Percentiles rank a stretch among this genome's conserved stretches.
These are phyloP conservation scores for Zaprionus davidi DNA, from an alignment of 1,140 invertebrate genomes.

Conservation along the genomic window DNA sequence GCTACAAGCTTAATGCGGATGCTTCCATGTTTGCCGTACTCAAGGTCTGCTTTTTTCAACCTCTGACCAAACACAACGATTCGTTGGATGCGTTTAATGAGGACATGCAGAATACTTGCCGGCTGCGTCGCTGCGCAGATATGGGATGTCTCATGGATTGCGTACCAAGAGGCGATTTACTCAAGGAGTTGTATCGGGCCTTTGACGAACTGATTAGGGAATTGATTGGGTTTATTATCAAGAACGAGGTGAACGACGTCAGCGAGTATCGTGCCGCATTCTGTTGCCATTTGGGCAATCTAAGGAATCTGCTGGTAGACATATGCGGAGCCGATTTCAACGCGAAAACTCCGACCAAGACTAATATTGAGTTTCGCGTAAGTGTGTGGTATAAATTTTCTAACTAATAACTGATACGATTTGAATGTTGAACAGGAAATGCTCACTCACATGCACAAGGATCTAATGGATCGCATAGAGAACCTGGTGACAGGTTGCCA, in stretches of 20 bases:
- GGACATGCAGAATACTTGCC: conserved; percentile 14
- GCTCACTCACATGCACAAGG: conserved; percentile 68
- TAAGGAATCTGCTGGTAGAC: conserved; percentile 55
- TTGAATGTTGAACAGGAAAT: conserved; percentile 46
- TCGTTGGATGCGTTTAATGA: conserved; percentile 58
- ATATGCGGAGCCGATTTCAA: conserved; percentile 68
- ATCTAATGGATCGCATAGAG: conserved; percentile 59
- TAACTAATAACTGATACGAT: neutral
- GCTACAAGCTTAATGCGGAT: neutral
- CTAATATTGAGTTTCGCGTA: conserved; percentile 68
- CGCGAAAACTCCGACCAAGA: conserved; percentile 59
- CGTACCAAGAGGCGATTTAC: conserved; percentile 12
- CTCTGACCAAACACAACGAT: conserved; percentile 42
- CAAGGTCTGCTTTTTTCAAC: conserved; percentile 65
- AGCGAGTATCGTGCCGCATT: conserved; percentile 42
- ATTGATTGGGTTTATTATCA: conserved; percentile 52
- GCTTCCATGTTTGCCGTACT: conserved; percentile 57
- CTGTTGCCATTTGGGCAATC: conserved; percentile 61
- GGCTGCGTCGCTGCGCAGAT: conserved; percentile 39
- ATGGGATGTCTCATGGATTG: conserved; percentile 6
- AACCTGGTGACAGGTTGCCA: conserved; percentile 23
- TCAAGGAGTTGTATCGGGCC: conserved; percentile 46
- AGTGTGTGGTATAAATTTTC: neutral
- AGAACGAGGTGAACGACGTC: conserved; percentile 29
- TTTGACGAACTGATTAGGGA: conserved; percentile 62